phyloP scores from a whole-genome alignment of 2,113 vertebrate species.

The Triplophysa siluroides region DNA sequence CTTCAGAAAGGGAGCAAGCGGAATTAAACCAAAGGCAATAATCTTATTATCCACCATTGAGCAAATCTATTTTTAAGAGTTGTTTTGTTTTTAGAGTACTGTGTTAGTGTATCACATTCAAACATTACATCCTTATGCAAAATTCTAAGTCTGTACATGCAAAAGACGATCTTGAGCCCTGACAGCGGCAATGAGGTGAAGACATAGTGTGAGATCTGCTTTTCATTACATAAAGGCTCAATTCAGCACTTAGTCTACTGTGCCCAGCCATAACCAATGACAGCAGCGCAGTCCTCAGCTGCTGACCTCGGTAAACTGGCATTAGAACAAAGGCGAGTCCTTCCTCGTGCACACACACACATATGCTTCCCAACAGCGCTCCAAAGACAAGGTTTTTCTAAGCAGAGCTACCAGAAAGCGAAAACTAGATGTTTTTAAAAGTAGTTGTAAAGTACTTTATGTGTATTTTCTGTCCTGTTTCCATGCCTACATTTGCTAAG shows the following conservation, averaged over 20 bases:
- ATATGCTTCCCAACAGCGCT: conserved; percentile 4
- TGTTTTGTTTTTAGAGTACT: neutral
- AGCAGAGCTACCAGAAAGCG: neutral
- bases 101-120: neutral
- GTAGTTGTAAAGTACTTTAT: neutral
- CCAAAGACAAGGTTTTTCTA: neutral
- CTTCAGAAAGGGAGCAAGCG: conserved; percentile 47
- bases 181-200: conserved; percentile 50
- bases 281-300: conserved; percentile 69
- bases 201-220: conserved; percentile 64
- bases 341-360: conserved; percentile 54
- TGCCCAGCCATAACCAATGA: conserved; percentile 74
- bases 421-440: neutral
- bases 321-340: conserved; percentile 70
- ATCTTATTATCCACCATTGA: conserved; percentile 61
- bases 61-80: conserved; percentile 63
- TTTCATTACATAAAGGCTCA: conserved; percentile 76
- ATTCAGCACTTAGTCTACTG: conserved; percentile 72
- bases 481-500: neutral
- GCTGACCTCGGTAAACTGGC: conserved; percentile 76
- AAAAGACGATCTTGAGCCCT: conserved; percentile 10
- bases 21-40: conserved; percentile 52
- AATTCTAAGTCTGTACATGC: conserved; percentile 1
- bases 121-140: conserved; percentile 8
- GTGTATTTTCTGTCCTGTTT: neutral